Conservation (phyloP, 2,797 vertebrate species). For the Tragopan temminckii region DNA sequence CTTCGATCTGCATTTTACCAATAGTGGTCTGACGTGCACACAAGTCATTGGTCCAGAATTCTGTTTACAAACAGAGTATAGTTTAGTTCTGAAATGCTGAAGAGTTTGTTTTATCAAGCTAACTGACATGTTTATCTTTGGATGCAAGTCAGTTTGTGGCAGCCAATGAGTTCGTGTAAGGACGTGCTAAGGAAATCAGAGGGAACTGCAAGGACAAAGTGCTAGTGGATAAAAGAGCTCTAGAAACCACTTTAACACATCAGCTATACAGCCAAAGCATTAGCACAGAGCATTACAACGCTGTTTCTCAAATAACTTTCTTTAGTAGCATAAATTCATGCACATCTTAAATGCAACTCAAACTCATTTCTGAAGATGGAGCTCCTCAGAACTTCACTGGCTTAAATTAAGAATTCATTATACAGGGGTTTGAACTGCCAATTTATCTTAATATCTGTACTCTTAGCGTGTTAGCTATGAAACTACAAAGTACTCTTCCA, state of each 20-base stretch:
- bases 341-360: neutral
- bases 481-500: neutral
- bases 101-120: conserved; percentile 40
- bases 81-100: conserved; percentile 30
- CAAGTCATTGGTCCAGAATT: neutral
- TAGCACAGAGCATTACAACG: neutral
- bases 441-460: neutral
- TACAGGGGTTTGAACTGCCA: neutral
- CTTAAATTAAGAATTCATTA: neutral
- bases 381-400: neutral
- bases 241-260: conserved; percentile 11
- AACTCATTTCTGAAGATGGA: neutral
- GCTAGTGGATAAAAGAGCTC: neutral
- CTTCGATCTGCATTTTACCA: conserved; percentile 40
- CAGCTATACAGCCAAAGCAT: neutral
- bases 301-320: conserved; percentile 2
- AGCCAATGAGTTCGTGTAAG: conserved; percentile 43
- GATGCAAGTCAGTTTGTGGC: conserved; percentile 11
- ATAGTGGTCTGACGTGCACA: neutral
- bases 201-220: conserved; percentile 12
- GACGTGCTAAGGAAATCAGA: conserved; percentile 34
- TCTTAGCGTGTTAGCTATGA: neutral
- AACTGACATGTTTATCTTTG: conserved; percentile 49
- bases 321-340: neutral
- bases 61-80: neutral